Evolutionary conservation across 2,888 invertebrate species (phyloP), one percentile per base, ranked within the genome.

Genomic region (Agrilus biguttatus): DNA sequence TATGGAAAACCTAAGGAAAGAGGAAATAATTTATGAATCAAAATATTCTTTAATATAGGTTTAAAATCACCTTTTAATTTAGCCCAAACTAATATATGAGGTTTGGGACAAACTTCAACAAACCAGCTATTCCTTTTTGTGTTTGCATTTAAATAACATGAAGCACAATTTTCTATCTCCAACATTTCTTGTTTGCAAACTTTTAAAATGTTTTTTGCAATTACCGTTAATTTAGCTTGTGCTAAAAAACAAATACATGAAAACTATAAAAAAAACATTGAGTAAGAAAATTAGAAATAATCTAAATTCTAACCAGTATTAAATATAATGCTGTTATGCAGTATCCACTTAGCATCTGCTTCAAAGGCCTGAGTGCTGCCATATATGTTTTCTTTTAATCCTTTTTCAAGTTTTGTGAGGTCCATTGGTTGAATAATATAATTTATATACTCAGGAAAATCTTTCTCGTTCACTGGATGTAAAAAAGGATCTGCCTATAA

Each of bases 11-110:
- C 75, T 75, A 55, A 21, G 58, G 53, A 42, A 46, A 43, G 40
- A 6, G 21, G 5, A 21, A 21, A 21, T 21, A 5, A 21, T 21
- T 19, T 33, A 43, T 34, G 13, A 35, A 17, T 41, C 14, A 28
- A 28, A 28, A 8, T 28, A 28, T 8, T 10, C 3, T 28, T 28
- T 28, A 10, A 28, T 28, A 28, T 3, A 28, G 4, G 3, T 23
- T 23, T 23, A 23, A n/a, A 5, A 23, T 8, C 23, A 65, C 80
- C 95, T 70, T 93, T 92, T 10, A 96, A 70, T 63, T 95, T 93
- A 1, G 96, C 96, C 96, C 96, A 97, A 1, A 96, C 81, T 43
- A 96, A 66, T 13, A 88, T 70, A 68, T 96, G 95, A 0, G 93
- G 93, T 44, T 79, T 80, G 17, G 83, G 80, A 67, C 95, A 95